A percentile compares a stretch with the other conserved stretches of the same genome.
phyloP scores from a whole-genome alignment of 2,797 vertebrate genomes.

The Gallinago solitaria region DNA sequence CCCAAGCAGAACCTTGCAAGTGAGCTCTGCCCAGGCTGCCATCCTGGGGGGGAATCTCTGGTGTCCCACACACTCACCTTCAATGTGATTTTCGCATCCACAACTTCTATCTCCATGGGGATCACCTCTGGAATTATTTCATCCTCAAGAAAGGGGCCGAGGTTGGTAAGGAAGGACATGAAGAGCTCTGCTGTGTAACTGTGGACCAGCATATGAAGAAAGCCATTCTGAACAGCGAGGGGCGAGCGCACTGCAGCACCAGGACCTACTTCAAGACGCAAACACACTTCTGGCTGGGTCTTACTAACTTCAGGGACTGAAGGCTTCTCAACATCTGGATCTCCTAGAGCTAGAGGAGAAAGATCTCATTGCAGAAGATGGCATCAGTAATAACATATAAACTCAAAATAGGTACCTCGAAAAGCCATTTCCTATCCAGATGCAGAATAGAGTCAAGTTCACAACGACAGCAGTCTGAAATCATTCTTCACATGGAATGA shows the following conservation, averaged over 20 bases:
- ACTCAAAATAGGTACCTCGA: not conserved
- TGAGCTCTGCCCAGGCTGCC: not conserved
- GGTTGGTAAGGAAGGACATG: conserved; percentile 84
- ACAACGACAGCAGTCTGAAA: not conserved
- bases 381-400: fast-evolving
- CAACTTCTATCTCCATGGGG: conserved; percentile 88
- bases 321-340: conserved; percentile 38
- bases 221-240: conserved; percentile 82
- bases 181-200: conserved; percentile 83
- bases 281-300: conserved; percentile 72
- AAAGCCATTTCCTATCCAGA: not conserved
- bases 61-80: conserved; percentile 76
- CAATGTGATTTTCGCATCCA: conserved; percentile 84
- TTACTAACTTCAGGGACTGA: conserved; percentile 8
- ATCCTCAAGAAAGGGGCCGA: conserved; percentile 94
- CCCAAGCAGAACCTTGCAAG: not conserved
- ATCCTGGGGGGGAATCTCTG: not conserved
- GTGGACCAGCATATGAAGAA: conserved; percentile 81
- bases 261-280: conserved; percentile 86
- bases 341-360: conserved; percentile 20
- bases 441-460: not conserved
- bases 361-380: not conserved
- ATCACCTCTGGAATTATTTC: conserved; percentile 86
- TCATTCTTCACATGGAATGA: not conserved
- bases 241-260: conserved; percentile 77